Base-by-base conservation (phyloP, 2,113 vertebrate genomes). In the Microcebus tavaratra region DNA sequence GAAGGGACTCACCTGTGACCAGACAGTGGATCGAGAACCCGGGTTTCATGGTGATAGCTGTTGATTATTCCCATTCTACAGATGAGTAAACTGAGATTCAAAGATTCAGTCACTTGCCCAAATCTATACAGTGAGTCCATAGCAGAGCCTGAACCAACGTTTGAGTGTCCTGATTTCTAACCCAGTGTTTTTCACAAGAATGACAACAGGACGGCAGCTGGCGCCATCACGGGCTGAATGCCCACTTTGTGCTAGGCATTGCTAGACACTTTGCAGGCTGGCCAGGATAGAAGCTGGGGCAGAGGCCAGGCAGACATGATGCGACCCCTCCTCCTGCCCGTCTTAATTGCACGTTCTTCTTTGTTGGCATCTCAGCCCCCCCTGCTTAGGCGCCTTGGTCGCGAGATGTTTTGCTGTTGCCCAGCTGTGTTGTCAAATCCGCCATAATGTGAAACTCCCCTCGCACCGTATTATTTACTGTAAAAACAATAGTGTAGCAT, bases 361-460 rank as follows among this genome's bases (percentile, higher is more conserved):
- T 92, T 15, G 31, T 36, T n/a, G 75, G 34, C 45, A 50, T 48
- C 29, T 0, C 63, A 0, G 11, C 87, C 87, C 48, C 57, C 57
- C 42, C 36, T 39, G 82, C 87, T 93, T 14, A 23, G 86, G 73
- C 1, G 0, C 73, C 82, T 68, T n/a, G 90, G 91, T 76, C 68
- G 29, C 53, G 53, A 23, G 53, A 76, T 90, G 85, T 92, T 92
- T 96, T 96, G 81, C 50, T 61, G 31, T 50, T 80, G 95, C 79
- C 65, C 96, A 90, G 87, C 95, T 97, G 97, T 97, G 96, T 95
- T 97, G 94, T 96, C 70, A 42, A 87, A 59, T 75, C 45, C 72
- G 75, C 17, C 39, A 18, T 94, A 57, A 63, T 61, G 48, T 27
- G 78, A 81, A 53, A 88, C 86, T 94, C 90, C 59, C 79, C 29